Base-by-base conservation (phyloP, 92 coral and sea anemone species). In the Blastomussa wellsi region DNA sequence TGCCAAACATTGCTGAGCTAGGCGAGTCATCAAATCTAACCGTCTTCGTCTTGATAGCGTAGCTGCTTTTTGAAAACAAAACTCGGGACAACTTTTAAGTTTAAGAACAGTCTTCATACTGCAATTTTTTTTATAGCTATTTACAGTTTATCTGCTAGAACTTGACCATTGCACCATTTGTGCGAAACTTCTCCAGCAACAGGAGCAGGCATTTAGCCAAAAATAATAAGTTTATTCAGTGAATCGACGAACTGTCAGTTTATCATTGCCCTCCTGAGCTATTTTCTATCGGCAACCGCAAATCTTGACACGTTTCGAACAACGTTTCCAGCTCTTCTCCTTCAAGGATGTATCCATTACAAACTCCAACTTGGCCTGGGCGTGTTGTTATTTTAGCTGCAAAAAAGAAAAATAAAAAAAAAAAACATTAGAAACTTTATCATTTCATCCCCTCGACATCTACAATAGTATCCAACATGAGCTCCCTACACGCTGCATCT, bases 301-400 rank as follows among this genome's bases (percentile, higher is more conserved):
- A 83, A 38, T 83, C 86, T 44, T 83, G 57, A 38, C 80, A n/a
- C 6, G 71, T 53, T 4, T 55, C 60, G 8, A 83, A 83, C 26
- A 90, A 60, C 39, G 39, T 87, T 41, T 88, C 93, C 29, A 93
- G 71, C 80, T 96, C 99, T 29, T 96, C 90, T 35, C 99, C 98
- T 79, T 96, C 98, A 31, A 96, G 90, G 64, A 96, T 90, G 82
- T 93, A 95, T 44, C 99, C 99, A 91, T 96, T 93, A 68, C 98
- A 96, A 6, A 79, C 94, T 10, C 99, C 99, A 79, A 91, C 95
- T 70, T 96, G 99, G 22, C 99, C 99, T 38, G 99, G 99, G 36
- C 99, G 90, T 4, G 96, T 86, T 17, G 98, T 91, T 70, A 96
- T 90, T 82, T 89, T 95, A 44, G 99, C 99, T 96, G 88, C 29